These are phyloP conservation scores for Uloborus diversus DNA, from an alignment of 1,140 invertebrate species.

Conservation along the genomic window DNA sequence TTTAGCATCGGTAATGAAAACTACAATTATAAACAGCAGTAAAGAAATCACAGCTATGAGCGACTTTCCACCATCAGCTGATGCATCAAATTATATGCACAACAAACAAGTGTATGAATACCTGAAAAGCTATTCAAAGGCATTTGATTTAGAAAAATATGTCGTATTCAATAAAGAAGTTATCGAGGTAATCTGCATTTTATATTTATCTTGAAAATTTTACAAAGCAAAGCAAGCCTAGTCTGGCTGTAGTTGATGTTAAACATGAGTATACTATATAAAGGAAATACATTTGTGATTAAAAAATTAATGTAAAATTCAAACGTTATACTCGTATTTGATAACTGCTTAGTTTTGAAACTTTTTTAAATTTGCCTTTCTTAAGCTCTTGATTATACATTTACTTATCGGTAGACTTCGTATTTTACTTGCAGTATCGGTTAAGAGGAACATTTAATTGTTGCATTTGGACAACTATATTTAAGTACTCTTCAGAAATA, in stretches of 20 bases:
- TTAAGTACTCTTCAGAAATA: too few relatives aligned
- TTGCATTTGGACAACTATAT: too few relatives aligned
- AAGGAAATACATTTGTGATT: not conserved
- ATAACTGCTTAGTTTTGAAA: not conserved
- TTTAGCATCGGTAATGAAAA: slow-evolving; percentile 60
- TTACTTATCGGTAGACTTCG: too few relatives aligned
- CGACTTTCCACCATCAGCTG: slow-evolving; percentile 64
- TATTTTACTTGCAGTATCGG: too few relatives aligned
- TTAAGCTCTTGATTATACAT: too few relatives aligned
- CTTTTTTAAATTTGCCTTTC: too few relatives aligned
- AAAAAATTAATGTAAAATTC: not conserved
- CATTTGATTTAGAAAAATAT: not conserved
- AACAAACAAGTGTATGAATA: not conserved
- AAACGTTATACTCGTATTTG: not conserved
- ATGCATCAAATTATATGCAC: slow-evolving; percentile 64
- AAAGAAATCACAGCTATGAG: slow-evolving; percentile 66
- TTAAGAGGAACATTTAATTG: too few relatives aligned
- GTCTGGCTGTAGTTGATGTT: not conserved
- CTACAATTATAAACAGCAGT: slow-evolving; percentile 57
- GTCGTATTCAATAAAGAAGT: slow-evolving; percentile 9
- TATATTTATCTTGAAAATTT: not conserved
- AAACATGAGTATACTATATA: not conserved
- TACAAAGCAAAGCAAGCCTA: not conserved
- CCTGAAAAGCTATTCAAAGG: not conserved
- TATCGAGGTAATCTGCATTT: not conserved